Conservation (phyloP, 2,888 invertebrate species). For the Microdon myrmicae region DNA sequence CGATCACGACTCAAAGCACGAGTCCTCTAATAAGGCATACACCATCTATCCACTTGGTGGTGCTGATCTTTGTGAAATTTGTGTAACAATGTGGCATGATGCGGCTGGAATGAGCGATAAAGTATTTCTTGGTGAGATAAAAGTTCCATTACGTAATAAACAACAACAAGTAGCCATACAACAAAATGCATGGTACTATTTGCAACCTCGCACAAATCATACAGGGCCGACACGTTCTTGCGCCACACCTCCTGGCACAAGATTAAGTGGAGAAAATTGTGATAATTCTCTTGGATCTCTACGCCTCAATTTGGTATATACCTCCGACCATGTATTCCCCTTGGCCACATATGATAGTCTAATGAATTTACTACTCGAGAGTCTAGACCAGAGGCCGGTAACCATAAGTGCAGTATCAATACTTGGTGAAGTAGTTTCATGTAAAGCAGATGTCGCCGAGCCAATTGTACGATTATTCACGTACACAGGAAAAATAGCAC, state of each 20-base stretch:
- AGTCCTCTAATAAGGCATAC: constrained; percentile 67
- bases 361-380: constrained; percentile 78
- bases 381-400: constrained; percentile 71
- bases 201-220: constrained; percentile 77
- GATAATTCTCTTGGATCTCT: constrained; percentile 81
- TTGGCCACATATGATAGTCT: constrained; percentile 82
- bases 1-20: constrained; percentile 67
- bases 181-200: constrained; percentile 80
- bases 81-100: constrained; percentile 89
- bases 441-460: constrained; percentile 89
- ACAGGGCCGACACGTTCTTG: constrained; percentile 72
- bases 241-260: constrained; percentile 80
- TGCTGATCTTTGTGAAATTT: constrained; percentile 81
- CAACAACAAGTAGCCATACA: constrained; percentile 72
- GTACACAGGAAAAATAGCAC: constrained; percentile 85
- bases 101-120: constrained; percentile 77
- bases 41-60: constrained; percentile 71
- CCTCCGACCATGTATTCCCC: constrained; percentile 89
- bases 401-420: constrained; percentile 81
- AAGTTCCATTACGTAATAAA: constrained; percentile 78
- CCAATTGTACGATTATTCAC: constrained; percentile 87
- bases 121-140: constrained; percentile 89
- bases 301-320: constrained; percentile 86
- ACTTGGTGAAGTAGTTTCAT: constrained; percentile 86
- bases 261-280: constrained; percentile 71